Conservation (phyloP, 2,888 invertebrate genomes). For the Trissolcus brochymenae region DNA sequence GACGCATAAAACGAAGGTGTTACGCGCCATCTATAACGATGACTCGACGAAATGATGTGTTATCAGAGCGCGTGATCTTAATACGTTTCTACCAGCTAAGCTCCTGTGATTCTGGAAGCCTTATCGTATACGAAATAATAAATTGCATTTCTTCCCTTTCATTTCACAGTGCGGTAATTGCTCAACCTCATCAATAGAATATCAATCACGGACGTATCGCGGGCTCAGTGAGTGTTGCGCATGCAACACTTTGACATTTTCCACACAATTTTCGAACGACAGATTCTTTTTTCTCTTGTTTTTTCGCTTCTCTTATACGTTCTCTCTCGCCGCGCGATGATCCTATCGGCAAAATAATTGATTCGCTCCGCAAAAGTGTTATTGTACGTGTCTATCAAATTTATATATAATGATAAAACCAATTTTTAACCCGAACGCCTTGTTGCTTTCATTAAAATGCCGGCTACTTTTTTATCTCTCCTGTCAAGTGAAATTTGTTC, state of each 20-base stretch:
- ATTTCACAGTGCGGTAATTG: slow-evolving; percentile 52
- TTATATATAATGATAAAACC: slow-evolving; percentile 21
- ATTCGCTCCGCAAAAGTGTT: slow-evolving; percentile 29
- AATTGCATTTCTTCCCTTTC: slow-evolving; percentile 58
- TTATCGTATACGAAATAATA: slow-evolving; percentile 56
- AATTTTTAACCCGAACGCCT: slow-evolving; percentile 9
- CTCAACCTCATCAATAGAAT: slow-evolving; percentile 57
- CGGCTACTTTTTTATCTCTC: slow-evolving; percentile 29
- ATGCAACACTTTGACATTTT: slow-evolving; percentile 52
- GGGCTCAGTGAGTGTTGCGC: slow-evolving; percentile 5
- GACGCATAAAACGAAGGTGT: slow-evolving; percentile 50
- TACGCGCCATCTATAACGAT: slow-evolving; percentile 56
- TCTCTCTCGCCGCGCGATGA: slow-evolving; percentile 13
- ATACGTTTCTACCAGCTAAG: slow-evolving; percentile 56
- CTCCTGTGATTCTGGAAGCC: slow-evolving; percentile 60
- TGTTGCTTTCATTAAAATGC: slow-evolving; percentile 50
- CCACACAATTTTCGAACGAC: slow-evolving; percentile 19
- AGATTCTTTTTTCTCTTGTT: slow-evolving; percentile 6
- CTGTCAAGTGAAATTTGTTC: slow-evolving; percentile 43
- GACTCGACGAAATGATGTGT: slow-evolving; percentile 56
- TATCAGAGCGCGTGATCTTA: slow-evolving; percentile 57
- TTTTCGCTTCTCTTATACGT: neutral
- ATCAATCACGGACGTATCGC: slow-evolving; percentile 53
- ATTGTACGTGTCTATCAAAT: slow-evolving; percentile 41
- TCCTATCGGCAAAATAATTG: slow-evolving; percentile 47